Percentiles rank a stretch among this genome's conserved stretches.
Evolutionary conservation across 2,113 vertebrate species (phyloP).

Genomic region (Peromyscus maniculatus): DNA sequence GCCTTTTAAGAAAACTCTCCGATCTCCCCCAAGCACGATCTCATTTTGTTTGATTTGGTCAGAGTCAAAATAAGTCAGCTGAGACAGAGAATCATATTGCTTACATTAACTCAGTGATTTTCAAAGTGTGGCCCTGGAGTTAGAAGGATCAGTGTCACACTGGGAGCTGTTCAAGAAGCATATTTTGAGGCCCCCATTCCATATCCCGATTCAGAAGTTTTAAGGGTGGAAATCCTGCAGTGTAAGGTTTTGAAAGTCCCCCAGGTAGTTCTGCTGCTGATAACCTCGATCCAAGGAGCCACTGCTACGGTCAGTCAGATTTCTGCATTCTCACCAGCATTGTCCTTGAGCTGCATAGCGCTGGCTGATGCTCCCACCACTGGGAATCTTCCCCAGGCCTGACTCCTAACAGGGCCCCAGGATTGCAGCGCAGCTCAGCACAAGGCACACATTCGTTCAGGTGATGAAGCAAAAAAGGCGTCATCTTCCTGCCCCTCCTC

Average conservation of each 20-base stretch:
- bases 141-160: background rate
- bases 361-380: background rate
- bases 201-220: background rate
- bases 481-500: background rate
- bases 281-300: background rate
- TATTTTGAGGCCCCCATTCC: background rate
- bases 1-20: background rate
- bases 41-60: background rate
- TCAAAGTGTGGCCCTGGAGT: background rate
- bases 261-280: background rate
- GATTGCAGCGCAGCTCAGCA: fast-evolving
- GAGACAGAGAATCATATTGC: background rate
- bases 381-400: background rate
- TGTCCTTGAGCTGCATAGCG: background rate
- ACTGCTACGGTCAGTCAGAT: background rate
- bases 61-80: background rate
- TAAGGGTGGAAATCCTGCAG: background rate
- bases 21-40: background rate
- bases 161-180: background rate
- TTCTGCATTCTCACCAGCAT: background rate
- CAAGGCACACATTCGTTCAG: background rate
- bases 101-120: background rate
- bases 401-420: background rate
- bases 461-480: background rate
- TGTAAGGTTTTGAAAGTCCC: background rate